These are phyloP conservation scores for Poecile montanus DNA, from an alignment of 2,797 vertebrate genomes.

Conservation along the genomic window DNA sequence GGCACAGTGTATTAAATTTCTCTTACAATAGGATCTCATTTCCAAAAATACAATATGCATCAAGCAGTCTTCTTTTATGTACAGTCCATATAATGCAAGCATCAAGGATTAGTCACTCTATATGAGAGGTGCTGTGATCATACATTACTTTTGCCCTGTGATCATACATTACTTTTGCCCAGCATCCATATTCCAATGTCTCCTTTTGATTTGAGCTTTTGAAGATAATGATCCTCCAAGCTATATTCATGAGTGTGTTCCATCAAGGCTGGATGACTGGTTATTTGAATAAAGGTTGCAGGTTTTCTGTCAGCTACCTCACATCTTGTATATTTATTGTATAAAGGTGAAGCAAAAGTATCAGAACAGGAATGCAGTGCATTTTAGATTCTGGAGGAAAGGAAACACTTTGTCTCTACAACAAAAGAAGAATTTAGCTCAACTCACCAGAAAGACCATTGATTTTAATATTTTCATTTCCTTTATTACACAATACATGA, in stretches of 20 bases:
- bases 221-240: background rate
- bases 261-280: background rate
- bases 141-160: background rate
- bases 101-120: background rate
- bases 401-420: background rate
- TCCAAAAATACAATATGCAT: slow-evolving; percentile 38
- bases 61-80: background rate
- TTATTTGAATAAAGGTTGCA: background rate
- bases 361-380: background rate
- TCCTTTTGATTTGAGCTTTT: background rate
- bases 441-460: background rate
- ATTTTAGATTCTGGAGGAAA: background rate
- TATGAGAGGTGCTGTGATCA: background rate
- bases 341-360: background rate
- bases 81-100: background rate
- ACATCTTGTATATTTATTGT: background rate
- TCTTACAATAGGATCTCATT: slow-evolving; percentile 16
- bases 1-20: background rate
- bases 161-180: background rate
- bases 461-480: background rate
- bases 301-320: background rate
- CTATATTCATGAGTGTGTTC: background rate
- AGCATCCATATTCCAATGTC: background rate
- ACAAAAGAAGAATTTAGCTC: background rate
- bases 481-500: background rate